A percentile compares a stretch with the other conserved stretches of the same genome.
Evolutionary conservation across 2,888 invertebrate genomes (phyloP).

Genomic region (Galerucella calmariensis): DNA sequence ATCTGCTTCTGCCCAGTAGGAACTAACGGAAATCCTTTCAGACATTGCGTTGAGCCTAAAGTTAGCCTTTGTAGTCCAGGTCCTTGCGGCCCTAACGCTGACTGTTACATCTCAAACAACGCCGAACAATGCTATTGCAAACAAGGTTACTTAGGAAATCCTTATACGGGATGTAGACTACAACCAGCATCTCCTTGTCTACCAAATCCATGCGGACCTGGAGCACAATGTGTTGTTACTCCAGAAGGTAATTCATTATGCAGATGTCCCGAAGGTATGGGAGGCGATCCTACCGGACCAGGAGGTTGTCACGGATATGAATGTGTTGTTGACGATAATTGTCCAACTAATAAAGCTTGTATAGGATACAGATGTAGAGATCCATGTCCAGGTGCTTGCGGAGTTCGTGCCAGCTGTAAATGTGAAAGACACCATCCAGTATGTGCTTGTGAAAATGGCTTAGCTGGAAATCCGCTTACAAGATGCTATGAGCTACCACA

Average conservation of each 20-base stretch:
- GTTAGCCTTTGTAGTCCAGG: conserved; percentile 81
- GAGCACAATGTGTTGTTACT: conserved; percentile 77
- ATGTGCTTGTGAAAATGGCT: conserved; percentile 78
- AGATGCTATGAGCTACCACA: conserved; percentile 74
- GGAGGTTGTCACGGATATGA: conserved; percentile 82
- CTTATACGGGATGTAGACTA: conserved; percentile 79
- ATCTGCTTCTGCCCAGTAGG: conserved; percentile 89
- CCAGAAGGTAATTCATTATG: conserved; percentile 78
- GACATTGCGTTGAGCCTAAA: conserved; percentile 74
- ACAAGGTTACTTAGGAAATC: conserved; percentile 80
- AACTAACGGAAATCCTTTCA: conserved; percentile 85
- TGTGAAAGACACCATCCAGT: conserved; percentile 84
- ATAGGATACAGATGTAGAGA: conserved; percentile 83
- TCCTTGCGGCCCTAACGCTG: conserved; percentile 84
- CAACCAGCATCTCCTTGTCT: conserved; percentile 77
- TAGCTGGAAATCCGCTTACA: conserved; percentile 81
- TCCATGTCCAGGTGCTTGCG: conserved; percentile 86
- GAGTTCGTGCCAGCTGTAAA: conserved; percentile 77
- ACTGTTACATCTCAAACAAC: conserved; percentile 85
- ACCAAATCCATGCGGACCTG: conserved; percentile 85
- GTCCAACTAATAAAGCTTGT: conserved; percentile 77
- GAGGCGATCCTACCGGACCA: conserved; percentile 79
- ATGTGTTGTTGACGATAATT: conserved; percentile 84
- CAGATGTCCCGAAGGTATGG: conserved; percentile 78
- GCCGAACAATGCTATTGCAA: conserved; percentile 87